Percentiles rank a stretch among this genome's conserved stretches.
Evolutionary conservation across 2,113 vertebrate species (phyloP).

Genomic region (Leucopsar rothschildi): DNA sequence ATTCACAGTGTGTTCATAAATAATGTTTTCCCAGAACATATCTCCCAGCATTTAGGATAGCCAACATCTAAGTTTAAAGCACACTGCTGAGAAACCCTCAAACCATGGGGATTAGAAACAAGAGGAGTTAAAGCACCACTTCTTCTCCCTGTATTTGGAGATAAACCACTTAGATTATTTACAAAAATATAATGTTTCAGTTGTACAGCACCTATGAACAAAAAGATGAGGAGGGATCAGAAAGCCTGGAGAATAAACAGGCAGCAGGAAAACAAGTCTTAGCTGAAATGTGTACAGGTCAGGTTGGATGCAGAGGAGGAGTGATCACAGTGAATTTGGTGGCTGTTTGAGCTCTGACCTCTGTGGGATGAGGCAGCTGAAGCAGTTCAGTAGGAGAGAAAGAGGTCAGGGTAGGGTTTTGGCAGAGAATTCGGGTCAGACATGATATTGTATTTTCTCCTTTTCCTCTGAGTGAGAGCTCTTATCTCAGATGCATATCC

Average conservation of each 20-base stretch:
- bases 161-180: neutral
- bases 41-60: neutral
- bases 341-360: neutral
- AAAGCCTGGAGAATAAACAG: neutral
- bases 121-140: neutral
- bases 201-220: neutral
- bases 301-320: neutral
- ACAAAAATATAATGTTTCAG: neutral
- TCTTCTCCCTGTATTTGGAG: neutral
- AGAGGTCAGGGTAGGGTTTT: neutral
- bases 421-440: neutral
- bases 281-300: neutral
- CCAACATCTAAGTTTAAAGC: neutral
- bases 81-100: neutral
- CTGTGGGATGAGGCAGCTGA: neutral
- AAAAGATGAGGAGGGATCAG: neutral
- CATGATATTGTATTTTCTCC: neutral
- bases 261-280: neutral
- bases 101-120: neutral
- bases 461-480: neutral
- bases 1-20: neutral
- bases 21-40: neutral
- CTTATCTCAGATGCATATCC: neutral
- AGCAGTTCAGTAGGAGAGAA: neutral
- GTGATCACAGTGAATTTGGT: neutral